Conservation (phyloP, 2,797 vertebrate species). For the Oreochromis mossambicus region DNA sequence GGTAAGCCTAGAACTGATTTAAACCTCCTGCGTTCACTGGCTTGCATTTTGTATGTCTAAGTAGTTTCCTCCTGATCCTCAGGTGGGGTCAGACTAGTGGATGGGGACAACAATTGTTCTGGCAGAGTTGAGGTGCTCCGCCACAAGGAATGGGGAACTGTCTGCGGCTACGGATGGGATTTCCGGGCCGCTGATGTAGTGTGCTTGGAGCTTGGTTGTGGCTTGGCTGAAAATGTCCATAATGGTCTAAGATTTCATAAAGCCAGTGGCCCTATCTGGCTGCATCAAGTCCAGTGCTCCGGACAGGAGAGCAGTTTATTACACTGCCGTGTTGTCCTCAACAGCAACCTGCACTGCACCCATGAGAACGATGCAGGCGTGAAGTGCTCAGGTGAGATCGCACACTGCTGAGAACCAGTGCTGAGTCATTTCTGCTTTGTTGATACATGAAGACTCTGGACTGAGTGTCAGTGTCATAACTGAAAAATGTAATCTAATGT, state of each 20-base stretch:
- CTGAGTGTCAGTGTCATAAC: not conserved
- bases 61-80: not conserved
- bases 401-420: not conserved
- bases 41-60: not conserved
- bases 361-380: slow-evolving; percentile 70
- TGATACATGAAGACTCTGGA: not conserved
- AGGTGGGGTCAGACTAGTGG: slow-evolving; percentile 67
- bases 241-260: slow-evolving; percentile 38
- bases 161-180: slow-evolving; percentile 74
- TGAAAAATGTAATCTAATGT: not conserved
- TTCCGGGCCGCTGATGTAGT: slow-evolving; percentile 71
- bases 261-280: slow-evolving; percentile 61
- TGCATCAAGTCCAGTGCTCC: slow-evolving; percentile 66
- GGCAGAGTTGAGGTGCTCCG: slow-evolving; percentile 75
- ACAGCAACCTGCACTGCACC: slow-evolving; percentile 57
- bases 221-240: slow-evolving; percentile 57
- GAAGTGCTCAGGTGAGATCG: slow-evolving; percentile 73
- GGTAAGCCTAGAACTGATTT: slow-evolving; percentile 43
- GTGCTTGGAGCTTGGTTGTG: slow-evolving; percentile 76
- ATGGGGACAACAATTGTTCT: slow-evolving; percentile 66
- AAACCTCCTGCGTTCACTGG: not conserved
- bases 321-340: slow-evolving; percentile 55
- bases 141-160: slow-evolving; percentile 72
- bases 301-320: slow-evolving; percentile 71
- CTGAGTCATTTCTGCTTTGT: not conserved